Evolutionary conservation across 2,888 invertebrate genomes (phyloP).

Genomic region (Ectropis crepuscularia): DNA sequence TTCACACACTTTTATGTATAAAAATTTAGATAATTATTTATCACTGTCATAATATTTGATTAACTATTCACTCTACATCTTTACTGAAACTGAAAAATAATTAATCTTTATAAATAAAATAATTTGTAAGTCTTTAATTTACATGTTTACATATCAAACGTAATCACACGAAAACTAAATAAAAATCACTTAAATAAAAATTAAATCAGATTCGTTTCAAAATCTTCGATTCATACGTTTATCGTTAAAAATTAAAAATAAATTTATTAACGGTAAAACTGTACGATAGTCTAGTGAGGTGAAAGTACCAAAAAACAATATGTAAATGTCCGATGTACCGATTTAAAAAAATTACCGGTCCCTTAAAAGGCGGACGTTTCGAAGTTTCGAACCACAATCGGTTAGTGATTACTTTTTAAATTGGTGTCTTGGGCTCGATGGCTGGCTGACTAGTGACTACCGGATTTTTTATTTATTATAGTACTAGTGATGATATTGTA

Average conservation of each 20-base stretch:
- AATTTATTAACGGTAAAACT: constrained; percentile 36
- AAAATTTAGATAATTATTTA: constrained; percentile 37
- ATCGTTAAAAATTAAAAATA: constrained; percentile 37
- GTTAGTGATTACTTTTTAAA: constrained; percentile 79
- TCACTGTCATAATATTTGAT: constrained; percentile 20
- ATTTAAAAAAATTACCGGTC: constrained; percentile 66
- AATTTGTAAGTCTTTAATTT: no score
- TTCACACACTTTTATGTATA: constrained; percentile 52
- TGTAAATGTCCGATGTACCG: constrained; percentile 68
- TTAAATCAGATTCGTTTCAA: constrained; percentile 17
- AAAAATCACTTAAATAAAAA: constrained; percentile 11
- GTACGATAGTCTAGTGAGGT: constrained; percentile 53
- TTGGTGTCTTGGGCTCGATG: constrained; percentile 59
- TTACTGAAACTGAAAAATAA: constrained; percentile 6
- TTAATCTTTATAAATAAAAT: no score
- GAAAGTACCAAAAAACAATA: constrained; percentile 70
- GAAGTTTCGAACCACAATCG: constrained; percentile 62
- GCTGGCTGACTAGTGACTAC: constrained; percentile 59
- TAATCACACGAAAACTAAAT: constrained; percentile 6
- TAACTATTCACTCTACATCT: constrained; percentile 23
- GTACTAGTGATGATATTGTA: constrained; percentile 46
- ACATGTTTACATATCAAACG: no score
- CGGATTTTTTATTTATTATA: constrained; percentile 54
- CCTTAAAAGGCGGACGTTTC: constrained; percentile 72
- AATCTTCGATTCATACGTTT: constrained; percentile 29